Conservation (phyloP, 2,113 vertebrate species). For the Murina feae region DNA sequence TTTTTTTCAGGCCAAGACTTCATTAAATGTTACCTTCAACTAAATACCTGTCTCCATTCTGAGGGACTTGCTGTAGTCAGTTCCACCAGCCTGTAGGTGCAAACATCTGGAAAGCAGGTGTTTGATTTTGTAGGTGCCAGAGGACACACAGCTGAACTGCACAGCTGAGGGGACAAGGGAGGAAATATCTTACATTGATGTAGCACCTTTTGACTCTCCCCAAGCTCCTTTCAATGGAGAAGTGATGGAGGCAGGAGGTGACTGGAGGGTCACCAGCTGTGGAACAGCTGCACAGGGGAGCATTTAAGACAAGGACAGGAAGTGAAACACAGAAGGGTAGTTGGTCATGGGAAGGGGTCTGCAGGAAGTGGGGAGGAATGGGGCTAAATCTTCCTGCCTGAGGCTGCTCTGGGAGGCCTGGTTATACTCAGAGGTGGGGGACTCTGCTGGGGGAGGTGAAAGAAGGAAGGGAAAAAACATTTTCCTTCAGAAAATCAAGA, state of each 20-base stretch:
- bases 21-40: slow-evolving; percentile 43
- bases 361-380: neutral
- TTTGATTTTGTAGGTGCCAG: slow-evolving; percentile 68
- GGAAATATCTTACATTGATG: slow-evolving; percentile 67
- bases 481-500: neutral
- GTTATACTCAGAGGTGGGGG: slow-evolving; percentile 27
- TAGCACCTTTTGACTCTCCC: slow-evolving; percentile 68
- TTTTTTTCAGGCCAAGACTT: slow-evolving; percentile 28
- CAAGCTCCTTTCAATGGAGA: slow-evolving; percentile 53
- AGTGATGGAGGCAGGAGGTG: slow-evolving; percentile 49
- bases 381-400: slow-evolving; percentile 26
- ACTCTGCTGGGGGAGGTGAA: neutral
- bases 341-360: neutral
- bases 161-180: slow-evolving; percentile 58
- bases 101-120: slow-evolving; percentile 74
- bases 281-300: slow-evolving; percentile 60
- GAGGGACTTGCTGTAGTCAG: neutral
- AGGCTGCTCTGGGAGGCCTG: slow-evolving; percentile 46
- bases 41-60: slow-evolving; percentile 47
- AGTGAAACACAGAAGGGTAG: slow-evolving; percentile 44
- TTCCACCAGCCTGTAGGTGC: neutral
- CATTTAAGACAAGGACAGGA: slow-evolving; percentile 55
- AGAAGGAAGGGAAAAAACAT: neutral
- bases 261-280: slow-evolving; percentile 62
- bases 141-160: slow-evolving; percentile 67